Percentiles rank a stretch among this genome's conserved stretches.
These are phyloP conservation scores for Trypoxylus dichotomus DNA, from an alignment of 1,140 invertebrate genomes.

Conservation along the genomic window DNA sequence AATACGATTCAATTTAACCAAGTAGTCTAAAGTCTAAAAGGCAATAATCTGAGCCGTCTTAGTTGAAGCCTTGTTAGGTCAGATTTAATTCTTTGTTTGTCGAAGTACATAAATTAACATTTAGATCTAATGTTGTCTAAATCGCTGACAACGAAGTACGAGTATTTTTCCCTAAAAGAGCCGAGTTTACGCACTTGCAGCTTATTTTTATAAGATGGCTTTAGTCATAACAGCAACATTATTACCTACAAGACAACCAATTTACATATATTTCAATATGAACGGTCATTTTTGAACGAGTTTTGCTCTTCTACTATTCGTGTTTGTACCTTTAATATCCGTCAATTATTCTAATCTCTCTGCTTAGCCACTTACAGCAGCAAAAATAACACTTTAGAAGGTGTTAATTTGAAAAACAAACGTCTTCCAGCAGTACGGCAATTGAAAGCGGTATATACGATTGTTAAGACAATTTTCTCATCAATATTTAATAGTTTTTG, in stretches of 20 bases:
- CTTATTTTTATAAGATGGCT: not conserved
- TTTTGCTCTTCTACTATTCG: not conserved
- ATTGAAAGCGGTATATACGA: not conserved
- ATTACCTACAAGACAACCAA: not conserved
- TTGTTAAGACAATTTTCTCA: constrained; percentile 19
- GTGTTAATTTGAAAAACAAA: constrained; percentile 23
- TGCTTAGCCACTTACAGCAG: not conserved
- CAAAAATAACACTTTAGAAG: constrained; percentile 1
- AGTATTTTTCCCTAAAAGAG: not conserved
- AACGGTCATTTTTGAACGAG: constrained; percentile 21
- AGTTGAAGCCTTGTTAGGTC: too few relatives aligned
- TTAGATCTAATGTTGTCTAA: not conserved
- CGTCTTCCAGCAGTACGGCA: not conserved
- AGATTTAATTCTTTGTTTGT: not conserved
- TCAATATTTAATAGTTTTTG: constrained; percentile 23
- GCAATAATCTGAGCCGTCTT: too few relatives aligned
- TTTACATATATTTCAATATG: constrained; percentile 17
- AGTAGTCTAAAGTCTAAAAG: too few relatives aligned
- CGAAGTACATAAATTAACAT: not conserved
- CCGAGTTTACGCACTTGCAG: not conserved
- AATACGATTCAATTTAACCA: too few relatives aligned
- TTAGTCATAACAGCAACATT: not conserved
- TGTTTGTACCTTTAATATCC: not conserved
- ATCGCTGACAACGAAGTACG: not conserved
- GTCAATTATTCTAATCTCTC: not conserved